Percentiles rank a stretch among this genome's conserved stretches.
Conservation (phyloP, 2,888 invertebrate species). For the Matsumyia berberina region DNA sequence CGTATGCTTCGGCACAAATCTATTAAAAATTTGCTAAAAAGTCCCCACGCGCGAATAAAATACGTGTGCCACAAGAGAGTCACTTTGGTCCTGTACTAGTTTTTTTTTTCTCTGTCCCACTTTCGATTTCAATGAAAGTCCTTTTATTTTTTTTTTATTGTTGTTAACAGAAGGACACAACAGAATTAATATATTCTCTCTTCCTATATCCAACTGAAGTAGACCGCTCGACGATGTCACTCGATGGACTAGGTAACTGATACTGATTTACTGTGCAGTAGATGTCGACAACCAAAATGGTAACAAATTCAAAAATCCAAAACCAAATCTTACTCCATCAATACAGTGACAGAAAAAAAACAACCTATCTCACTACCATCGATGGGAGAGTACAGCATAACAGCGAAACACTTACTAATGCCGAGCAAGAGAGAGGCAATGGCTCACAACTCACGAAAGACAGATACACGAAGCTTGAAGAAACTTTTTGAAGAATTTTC, state of each 20-base stretch:
- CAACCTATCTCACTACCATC: constrained; percentile 37
- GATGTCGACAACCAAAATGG: constrained; percentile 80
- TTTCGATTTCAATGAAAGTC: constrained; percentile 64
- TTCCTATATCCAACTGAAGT: constrained; percentile 76
- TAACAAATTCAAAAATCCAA: constrained; percentile 76
- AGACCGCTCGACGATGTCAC: constrained; percentile 82
- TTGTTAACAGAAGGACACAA: constrained; percentile 42
- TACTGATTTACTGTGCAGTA: constrained; percentile 81
- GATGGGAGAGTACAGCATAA: constrained; percentile 52
- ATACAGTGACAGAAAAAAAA: constrained; percentile 30
- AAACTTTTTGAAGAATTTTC: constrained; percentile 69
- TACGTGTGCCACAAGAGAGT: constrained; percentile 65
- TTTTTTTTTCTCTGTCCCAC: constrained; percentile 57
- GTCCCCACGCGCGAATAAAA: constrained; percentile 50
- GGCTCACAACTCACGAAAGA: constrained; percentile 22
- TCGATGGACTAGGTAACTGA: constrained; percentile 84
- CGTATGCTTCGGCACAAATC: not conserved
- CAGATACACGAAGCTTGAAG: constrained; percentile 69
- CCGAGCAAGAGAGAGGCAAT: constrained; percentile 29
- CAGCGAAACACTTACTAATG: constrained; percentile 49
- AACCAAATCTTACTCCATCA: constrained; percentile 42
- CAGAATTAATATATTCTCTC: constrained; percentile 14
- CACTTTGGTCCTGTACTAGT: constrained; percentile 62
- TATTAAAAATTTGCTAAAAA: not conserved
- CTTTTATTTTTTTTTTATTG: constrained; percentile 25